These are phyloP conservation scores for Drosophila pandora DNA, from an alignment of 1,140 invertebrate genomes.

Conservation along the genomic window DNA sequence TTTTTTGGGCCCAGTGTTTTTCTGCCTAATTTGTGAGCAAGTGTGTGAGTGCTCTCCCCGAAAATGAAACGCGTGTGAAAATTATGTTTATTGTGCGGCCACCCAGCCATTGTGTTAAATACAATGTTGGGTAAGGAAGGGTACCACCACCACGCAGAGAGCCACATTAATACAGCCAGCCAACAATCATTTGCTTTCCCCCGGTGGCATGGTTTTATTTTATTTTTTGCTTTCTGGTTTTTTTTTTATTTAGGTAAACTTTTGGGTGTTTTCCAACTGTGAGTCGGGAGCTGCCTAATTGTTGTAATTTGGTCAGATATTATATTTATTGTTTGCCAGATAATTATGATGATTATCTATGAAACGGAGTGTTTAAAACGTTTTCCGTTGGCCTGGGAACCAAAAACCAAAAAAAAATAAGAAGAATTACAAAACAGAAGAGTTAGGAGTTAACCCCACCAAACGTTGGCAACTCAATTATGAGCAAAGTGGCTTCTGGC, in stretches of 20 bases:
- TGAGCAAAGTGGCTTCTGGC: slow-evolving; percentile 41
- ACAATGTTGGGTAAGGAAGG: slow-evolving; percentile 38
- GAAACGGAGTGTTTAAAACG: slow-evolving; percentile 71
- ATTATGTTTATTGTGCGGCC: slow-evolving; percentile 74
- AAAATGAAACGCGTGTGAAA: slow-evolving; percentile 81
- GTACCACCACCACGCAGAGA: slow-evolving; percentile 23
- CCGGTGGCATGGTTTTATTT: slow-evolving; percentile 23
- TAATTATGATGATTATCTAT: slow-evolving; percentile 82
- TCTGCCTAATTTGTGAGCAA: slow-evolving; percentile 69
- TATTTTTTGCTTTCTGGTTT: slow-evolving; percentile 6
- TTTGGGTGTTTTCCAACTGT: slow-evolving; percentile 67
- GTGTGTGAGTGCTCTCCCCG: slow-evolving; percentile 53
- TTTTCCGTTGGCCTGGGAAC: slow-evolving; percentile 58
- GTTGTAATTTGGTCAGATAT: slow-evolving; percentile 78
- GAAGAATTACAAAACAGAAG: not conserved
- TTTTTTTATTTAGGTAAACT: slow-evolving; percentile 20
- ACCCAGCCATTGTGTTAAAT: slow-evolving; percentile 51
- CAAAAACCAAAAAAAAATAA: slow-evolving; percentile 14
- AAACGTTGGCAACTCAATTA: slow-evolving; percentile 75
- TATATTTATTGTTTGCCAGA: slow-evolving; percentile 78
- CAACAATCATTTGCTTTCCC: slow-evolving; percentile 57
- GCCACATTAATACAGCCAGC: slow-evolving; percentile 50
- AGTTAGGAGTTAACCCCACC: slow-evolving; percentile 18
- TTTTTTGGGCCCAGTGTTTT: slow-evolving; percentile 50
- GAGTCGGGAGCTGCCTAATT: slow-evolving; percentile 63